Evolutionary conservation across 2,888 invertebrate genomes (phyloP).

Genomic region (Coenonympha glycerion): DNA sequence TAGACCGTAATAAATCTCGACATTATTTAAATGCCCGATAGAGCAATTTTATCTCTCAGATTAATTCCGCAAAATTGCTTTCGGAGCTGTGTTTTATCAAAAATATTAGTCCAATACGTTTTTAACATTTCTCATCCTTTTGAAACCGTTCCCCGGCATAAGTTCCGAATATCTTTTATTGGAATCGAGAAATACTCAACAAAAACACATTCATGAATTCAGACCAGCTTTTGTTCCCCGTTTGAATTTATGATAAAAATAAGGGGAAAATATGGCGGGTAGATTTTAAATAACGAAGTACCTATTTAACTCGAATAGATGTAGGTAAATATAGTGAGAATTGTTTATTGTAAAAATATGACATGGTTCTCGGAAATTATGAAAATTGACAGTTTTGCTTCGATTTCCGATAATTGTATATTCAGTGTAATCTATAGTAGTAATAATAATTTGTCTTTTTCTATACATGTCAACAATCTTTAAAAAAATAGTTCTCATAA

Average conservation of each 20-base stretch:
- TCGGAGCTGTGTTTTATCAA: conserved; percentile 11
- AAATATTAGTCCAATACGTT: conserved; percentile 14
- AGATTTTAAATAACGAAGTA: conserved; percentile 2
- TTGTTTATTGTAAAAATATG: too few species aligned
- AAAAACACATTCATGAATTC: conserved; percentile 14
- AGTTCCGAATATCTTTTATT: conserved; percentile 14
- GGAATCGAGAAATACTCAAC: conserved; percentile 13
- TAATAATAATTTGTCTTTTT: too few species aligned
- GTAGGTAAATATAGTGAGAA: too few species aligned
- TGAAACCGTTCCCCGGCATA: conserved; percentile 7
- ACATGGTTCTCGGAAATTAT: too few species aligned
- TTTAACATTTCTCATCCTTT: conserved; percentile 12
- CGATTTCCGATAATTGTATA: too few species aligned
- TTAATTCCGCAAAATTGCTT: conserved; percentile 4
- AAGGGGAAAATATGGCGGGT: conserved; percentile 1
- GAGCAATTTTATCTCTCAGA: conserved; percentile 4
- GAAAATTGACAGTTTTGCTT: too few species aligned
- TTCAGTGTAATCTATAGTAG: too few species aligned
- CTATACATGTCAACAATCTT: too few species aligned
- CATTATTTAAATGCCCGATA: not conserved
- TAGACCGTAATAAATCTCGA: not conserved
- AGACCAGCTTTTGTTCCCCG: conserved; percentile 23
- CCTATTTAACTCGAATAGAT: not conserved
- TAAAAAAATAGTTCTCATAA: too few species aligned
- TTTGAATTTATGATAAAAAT: conserved; percentile 10